These are phyloP conservation scores for Drosophila melanosoma DNA, from an alignment of 2,888 invertebrate species.

Conservation along the genomic window DNA sequence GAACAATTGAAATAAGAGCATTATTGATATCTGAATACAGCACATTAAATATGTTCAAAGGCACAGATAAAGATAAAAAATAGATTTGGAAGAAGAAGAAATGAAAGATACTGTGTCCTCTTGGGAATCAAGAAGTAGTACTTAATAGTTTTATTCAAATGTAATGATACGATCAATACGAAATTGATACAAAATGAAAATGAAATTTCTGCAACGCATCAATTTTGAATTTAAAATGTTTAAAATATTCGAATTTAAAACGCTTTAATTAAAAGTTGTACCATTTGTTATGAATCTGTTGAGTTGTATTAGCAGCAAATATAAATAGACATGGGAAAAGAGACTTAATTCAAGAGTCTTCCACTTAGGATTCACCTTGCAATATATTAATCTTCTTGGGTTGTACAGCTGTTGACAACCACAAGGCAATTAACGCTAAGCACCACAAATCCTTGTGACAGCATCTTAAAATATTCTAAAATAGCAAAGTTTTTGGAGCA, in stretches of 20 bases:
- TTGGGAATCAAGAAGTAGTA: not conserved
- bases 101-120: not conserved
- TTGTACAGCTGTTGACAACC: slow-evolving; percentile 60
- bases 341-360: not conserved
- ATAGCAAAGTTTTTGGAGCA: slow-evolving; percentile 58
- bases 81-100: not conserved
- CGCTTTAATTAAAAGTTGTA: not conserved
- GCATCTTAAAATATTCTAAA: slow-evolving; percentile 66
- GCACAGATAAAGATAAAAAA: no score
- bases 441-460: slow-evolving; percentile 74
- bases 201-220: not conserved
- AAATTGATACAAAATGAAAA: not conserved
- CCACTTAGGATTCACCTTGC: slow-evolving; percentile 13
- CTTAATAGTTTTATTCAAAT: not conserved
- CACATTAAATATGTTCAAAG: not conserved
- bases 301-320: not conserved
- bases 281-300: not conserved
- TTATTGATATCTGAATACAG: slow-evolving; percentile 36
- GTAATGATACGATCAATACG: not conserved
- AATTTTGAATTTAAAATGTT: not conserved
- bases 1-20: slow-evolving; percentile 3
- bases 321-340: not conserved
- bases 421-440: slow-evolving; percentile 77
- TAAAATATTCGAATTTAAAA: not conserved
- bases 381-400: slow-evolving; percentile 22